Conservation (phyloP, 2,888 invertebrate species). For the Agriotes lineatus region DNA sequence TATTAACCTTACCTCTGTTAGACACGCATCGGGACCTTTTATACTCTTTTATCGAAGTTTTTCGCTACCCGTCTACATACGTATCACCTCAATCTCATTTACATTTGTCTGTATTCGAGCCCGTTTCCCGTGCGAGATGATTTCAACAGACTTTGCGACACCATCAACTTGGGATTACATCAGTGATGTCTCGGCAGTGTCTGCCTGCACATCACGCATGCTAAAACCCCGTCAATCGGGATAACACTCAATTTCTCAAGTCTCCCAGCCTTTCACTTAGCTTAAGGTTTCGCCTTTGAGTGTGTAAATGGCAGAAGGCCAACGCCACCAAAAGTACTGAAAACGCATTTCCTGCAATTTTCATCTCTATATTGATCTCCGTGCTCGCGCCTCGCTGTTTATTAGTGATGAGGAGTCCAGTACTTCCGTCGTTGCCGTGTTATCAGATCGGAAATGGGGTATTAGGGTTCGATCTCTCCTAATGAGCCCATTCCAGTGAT, state of each 20-base stretch:
- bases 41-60: conserved; percentile 39
- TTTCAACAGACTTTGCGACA: conserved; percentile 56
- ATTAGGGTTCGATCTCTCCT: conserved; percentile 40
- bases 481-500: conserved; percentile 42
- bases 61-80: conserved; percentile 28
- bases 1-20: conserved; percentile 33
- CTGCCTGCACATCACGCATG: conserved; percentile 39
- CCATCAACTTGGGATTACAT: conserved; percentile 57
- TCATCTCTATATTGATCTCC: conserved; percentile 13
- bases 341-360: not conserved
- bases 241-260: conserved; percentile 49
- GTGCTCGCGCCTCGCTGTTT: conserved; percentile 26
- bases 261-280: conserved; percentile 33
- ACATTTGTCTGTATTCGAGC: conserved; percentile 56
- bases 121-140: conserved; percentile 54
- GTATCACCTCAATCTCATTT: conserved; percentile 54
- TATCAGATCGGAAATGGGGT: conserved; percentile 34
- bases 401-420: conserved; percentile 32
- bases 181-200: conserved; percentile 49
- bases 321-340: not conserved
- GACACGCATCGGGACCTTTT: conserved; percentile 37
- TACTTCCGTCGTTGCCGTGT: conserved; percentile 26
- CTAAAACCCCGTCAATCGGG: conserved; percentile 51
- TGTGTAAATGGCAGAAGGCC: conserved; percentile 2
- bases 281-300: conserved; percentile 18